These are phyloP conservation scores for Cairina moschata DNA, from an alignment of 2,113 vertebrate genomes.

Conservation along the genomic window DNA sequence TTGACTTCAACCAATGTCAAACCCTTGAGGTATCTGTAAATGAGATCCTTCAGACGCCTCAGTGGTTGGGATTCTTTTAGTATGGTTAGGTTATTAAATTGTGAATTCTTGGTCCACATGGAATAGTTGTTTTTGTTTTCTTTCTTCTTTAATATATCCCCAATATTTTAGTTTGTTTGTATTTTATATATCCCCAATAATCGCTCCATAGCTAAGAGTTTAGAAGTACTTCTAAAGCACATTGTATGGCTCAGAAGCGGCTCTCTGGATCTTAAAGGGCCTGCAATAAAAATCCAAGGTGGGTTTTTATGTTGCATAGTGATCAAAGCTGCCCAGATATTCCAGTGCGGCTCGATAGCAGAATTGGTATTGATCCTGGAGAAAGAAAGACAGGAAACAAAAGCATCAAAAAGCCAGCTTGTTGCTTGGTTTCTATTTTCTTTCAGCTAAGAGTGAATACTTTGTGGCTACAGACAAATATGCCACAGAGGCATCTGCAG, in stretches of 20 bases:
- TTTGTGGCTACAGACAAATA: not conserved
- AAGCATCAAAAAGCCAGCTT: constrained; percentile 11
- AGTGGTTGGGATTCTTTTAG: constrained; percentile 86
- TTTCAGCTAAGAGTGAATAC: not conserved
- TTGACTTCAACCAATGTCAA: constrained; percentile 79
- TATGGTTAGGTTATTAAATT: constrained; percentile 83
- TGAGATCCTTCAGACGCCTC: constrained; percentile 85
- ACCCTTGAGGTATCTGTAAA: constrained; percentile 90
- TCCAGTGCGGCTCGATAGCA: constrained; percentile 98
- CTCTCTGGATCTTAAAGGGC: constrained; percentile 93
- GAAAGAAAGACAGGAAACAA: constrained; percentile 45
- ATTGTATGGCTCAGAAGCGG: constrained; percentile 99
- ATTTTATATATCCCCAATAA: constrained; percentile 90
- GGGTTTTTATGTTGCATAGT: constrained; percentile 99
- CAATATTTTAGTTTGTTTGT: constrained; percentile 69
- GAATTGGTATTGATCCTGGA: constrained; percentile 99
- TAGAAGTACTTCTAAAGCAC: constrained; percentile 98
- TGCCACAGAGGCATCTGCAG: not conserved
- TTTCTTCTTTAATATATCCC: constrained; percentile 76
- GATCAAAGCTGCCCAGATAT: constrained; percentile 99
- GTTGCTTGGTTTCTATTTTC: not conserved
- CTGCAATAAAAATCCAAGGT: constrained; percentile 86
- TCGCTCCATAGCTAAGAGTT: constrained; percentile 97
- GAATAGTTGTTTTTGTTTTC: constrained; percentile 79
- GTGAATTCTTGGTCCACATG: constrained; percentile 96